phyloP scores from a whole-genome alignment of 2,797 vertebrate genomes.

The Rhynchotus rufescens region DNA sequence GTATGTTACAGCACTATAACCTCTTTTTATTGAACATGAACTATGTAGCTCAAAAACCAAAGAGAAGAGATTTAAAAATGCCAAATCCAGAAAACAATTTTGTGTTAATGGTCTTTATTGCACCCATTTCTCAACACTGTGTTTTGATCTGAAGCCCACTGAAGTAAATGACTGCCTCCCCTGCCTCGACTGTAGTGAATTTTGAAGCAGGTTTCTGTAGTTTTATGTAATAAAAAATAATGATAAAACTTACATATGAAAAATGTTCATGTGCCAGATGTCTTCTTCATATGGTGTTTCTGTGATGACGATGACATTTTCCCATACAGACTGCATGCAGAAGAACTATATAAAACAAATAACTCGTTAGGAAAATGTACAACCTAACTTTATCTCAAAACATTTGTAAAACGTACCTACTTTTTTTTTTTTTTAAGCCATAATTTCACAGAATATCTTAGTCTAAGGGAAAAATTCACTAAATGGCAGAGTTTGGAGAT shows the following conservation, averaged over 20 bases:
- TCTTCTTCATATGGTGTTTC: neutral
- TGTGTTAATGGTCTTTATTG: neutral
- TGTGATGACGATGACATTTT: neutral
- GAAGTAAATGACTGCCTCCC: neutral
- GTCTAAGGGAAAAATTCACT: neutral
- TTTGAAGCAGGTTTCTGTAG: neutral
- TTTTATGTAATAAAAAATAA: neutral
- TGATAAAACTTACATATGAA: neutral
- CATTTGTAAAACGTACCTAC: neutral
- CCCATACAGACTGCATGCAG: neutral
- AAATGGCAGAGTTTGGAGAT: neutral
- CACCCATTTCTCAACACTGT: neutral
- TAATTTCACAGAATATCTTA: neutral
- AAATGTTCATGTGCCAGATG: neutral
- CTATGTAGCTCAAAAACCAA: conserved; percentile 27
- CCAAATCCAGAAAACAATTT: conserved; percentile 22
- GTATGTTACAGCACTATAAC: conserved; percentile 39
- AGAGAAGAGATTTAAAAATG: conserved; percentile 60
- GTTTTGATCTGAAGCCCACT: neutral
- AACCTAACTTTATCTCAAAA: neutral
- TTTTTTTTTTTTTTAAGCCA: neutral
- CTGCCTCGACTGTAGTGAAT: neutral
- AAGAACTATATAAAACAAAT: neutral
- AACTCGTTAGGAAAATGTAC: neutral
- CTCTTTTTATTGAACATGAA: conserved; percentile 70